Conservation (phyloP, 1,140 invertebrate species). For the Thalassaphorura encarpata region DNA sequence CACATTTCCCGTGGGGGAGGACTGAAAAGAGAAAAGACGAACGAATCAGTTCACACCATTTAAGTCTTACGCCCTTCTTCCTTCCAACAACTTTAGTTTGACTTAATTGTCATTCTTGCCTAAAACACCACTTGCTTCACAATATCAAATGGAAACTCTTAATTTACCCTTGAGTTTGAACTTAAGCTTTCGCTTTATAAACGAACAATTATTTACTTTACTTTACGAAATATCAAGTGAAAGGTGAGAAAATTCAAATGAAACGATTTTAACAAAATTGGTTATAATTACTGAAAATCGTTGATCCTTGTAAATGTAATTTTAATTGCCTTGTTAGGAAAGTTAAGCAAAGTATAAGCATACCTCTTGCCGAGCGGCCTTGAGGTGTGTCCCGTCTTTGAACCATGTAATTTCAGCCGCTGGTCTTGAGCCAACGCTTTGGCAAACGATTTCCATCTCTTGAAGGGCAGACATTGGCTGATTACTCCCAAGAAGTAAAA, state of each 20-base stretch:
- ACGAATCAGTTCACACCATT: not conserved
- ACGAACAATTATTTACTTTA: too few relatives aligned
- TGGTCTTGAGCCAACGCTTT: slow-evolving; percentile 38
- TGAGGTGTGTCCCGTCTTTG: slow-evolving; percentile 30
- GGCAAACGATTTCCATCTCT: slow-evolving; percentile 38
- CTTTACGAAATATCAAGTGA: too few relatives aligned
- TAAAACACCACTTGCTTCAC: too few relatives aligned
- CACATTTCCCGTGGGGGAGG: slow-evolving; percentile 32
- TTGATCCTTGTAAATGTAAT: not conserved
- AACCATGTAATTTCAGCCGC: slow-evolving; percentile 36
- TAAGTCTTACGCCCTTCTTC: not conserved
- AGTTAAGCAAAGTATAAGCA: slow-evolving; percentile 1
- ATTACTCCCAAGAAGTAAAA: slow-evolving; percentile 34
- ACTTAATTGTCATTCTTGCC: too few relatives aligned
- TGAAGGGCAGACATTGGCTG: slow-evolving; percentile 37
- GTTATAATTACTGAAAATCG: not conserved
- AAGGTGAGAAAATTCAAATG: not conserved
- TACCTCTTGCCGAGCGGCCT: slow-evolving; percentile 26
- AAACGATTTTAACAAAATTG: not conserved
- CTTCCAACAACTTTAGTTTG: too few relatives aligned
- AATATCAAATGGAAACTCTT: too few relatives aligned
- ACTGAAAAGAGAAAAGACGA: slow-evolving; percentile 18
- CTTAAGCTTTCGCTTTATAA: too few relatives aligned
- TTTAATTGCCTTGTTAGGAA: not conserved
- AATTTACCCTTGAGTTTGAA: too few relatives aligned